These are phyloP conservation scores for Labeo catla DNA, from an alignment of 2,113 vertebrate species.

Conservation along the genomic window DNA sequence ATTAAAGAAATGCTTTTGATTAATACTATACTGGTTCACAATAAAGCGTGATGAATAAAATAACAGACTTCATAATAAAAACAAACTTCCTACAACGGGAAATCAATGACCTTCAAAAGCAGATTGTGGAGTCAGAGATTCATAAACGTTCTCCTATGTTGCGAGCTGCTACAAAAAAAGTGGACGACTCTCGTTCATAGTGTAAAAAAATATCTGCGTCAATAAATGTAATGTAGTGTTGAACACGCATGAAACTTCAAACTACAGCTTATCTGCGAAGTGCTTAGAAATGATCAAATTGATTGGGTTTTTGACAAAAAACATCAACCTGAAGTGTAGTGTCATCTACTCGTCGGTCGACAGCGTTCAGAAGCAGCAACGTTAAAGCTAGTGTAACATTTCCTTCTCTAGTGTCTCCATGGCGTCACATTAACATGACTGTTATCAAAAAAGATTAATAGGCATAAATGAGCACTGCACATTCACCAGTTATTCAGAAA, in stretches of 20 bases:
- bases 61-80: conserved; percentile 61
- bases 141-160: not conserved
- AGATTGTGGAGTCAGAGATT: not conserved
- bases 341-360: not conserved
- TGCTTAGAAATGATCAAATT: conserved; percentile 65
- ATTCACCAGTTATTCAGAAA: conserved; percentile 28
- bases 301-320: not conserved
- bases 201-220: not conserved
- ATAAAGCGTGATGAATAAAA: conserved; percentile 76
- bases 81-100: conserved; percentile 17
- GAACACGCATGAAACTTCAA: conserved; percentile 36
- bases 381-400: not conserved
- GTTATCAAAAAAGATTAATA: conserved; percentile 22
- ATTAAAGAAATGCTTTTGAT: conserved; percentile 66
- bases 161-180: conserved; percentile 20
- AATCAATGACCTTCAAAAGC: not conserved
- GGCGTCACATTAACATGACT: conserved; percentile 9
- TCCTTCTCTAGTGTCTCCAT: conserved; percentile 24
- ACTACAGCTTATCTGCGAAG: conserved; percentile 53
- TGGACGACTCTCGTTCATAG: not conserved
- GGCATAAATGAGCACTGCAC: conserved; percentile 36
- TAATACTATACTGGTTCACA: conserved; percentile 86
- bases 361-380: conserved; percentile 4
- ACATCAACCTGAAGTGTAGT: not conserved
- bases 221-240: conserved; percentile 40